Evolutionary conservation across 35 echinoderm and acorn worm species (phyloP), one percentile per base, ranked within the genome.

Genomic region (Heliocidaris erythrogramma): DNA sequence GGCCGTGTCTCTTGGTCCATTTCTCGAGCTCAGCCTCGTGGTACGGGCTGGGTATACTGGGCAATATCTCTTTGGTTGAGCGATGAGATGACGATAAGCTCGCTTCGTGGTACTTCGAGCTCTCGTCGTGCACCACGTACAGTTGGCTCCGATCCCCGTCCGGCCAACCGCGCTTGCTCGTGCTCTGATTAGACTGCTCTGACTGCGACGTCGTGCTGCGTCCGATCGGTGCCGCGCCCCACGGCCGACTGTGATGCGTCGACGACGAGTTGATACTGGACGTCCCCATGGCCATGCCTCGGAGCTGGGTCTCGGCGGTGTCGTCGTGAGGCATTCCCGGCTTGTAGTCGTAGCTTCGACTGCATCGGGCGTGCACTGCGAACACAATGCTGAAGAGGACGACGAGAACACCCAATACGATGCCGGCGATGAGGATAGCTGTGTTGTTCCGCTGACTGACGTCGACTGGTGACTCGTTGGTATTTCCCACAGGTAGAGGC

Each of bases 191-290:
- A 7, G 97, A 96, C 31, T 94, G 94, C 61, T 98, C 97, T 11
- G 97, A 98, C 10, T 94, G 96, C 14, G 97, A 98, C 35, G 97
- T 96, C 17, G 92, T 95, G 60, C 97, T 98, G 49, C 96, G 96
- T 48, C 94, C 97, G 2, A 95, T 95, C 30, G 94, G 94, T 0
- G 91, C 94, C 59, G 49, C 95, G 17, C 95, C 97, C 90, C 94
- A 97, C 60, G 95, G 88, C n/a, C 97, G 93, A 31, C 95, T 96
- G 30, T 93, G 93, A 24, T 94, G 93, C 17, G 97, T 86, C 32
- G 95, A 96, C 7, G 97, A 96, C 32, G 96, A 96, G 94, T 96
- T 96, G 48, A 96, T 85, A 93, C 96, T 96, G 5, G 91, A 92
- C 30, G 91, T 92, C 48, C 91, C 91, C 31, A 92, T 92, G 91